Evolutionary conservation across 30 jellyfish, hydroid and myxozoan genomes (phyloP).

Genomic region (Cassiopea xamachana): DNA sequence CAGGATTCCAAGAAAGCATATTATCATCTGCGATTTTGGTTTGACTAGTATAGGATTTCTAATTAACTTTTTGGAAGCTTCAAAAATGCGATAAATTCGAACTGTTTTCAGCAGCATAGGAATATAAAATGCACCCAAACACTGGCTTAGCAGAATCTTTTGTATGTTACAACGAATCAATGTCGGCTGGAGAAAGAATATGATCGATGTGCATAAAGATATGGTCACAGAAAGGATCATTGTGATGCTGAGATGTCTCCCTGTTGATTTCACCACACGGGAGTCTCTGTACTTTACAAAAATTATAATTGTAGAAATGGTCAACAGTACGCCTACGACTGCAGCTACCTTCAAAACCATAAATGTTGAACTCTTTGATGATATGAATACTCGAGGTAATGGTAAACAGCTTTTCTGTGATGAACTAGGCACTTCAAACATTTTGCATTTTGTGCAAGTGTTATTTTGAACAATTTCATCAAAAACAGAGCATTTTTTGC

Average conservation of each 20-base stretch:
- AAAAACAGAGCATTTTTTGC: not conserved
- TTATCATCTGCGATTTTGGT: conserved; percentile 65
- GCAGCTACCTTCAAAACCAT: not conserved
- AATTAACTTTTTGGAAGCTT: conserved; percentile 50
- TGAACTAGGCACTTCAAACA: conserved; percentile 1
- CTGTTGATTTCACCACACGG: conserved; percentile 25
- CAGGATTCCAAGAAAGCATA: conserved; percentile 27
- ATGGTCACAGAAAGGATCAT: conserved; percentile 3
- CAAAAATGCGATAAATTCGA: conserved; percentile 76
- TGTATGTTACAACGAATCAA: conserved; percentile 39
- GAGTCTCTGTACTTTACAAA: not conserved
- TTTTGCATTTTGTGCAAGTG: conserved; percentile 1
- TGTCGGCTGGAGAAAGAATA: conserved; percentile 26
- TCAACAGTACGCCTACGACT: not conserved
- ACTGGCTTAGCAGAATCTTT: conserved; percentile 46
- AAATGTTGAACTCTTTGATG: not conserved
- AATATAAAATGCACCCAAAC: conserved; percentile 67
- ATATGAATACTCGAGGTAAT: conserved; percentile 4
- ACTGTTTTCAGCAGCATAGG: conserved; percentile 78
- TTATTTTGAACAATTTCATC: not conserved
- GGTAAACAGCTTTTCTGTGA: not conserved
- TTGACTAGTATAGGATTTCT: conserved; percentile 55
- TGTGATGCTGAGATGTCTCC: conserved; percentile 24
- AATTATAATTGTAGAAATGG: not conserved
- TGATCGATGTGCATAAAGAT: not conserved